Conservation (phyloP, 2,797 vertebrate species). For the Parambassis ranga region DNA sequence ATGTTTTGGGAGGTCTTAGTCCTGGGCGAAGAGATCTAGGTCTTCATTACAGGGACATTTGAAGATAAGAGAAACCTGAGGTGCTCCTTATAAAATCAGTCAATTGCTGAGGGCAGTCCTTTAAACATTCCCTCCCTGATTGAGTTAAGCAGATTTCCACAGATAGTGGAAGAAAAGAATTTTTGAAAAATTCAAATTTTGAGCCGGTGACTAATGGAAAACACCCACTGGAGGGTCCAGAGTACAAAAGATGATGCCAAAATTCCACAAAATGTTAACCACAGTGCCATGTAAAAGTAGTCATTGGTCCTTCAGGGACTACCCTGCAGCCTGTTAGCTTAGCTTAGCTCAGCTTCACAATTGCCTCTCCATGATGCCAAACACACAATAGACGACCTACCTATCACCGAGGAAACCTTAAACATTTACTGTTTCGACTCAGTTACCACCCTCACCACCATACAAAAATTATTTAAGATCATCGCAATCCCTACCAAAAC, state of each 20-base stretch:
- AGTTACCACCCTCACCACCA: not conserved
- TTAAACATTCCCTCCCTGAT: slow-evolving; percentile 12
- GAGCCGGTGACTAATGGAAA: too few species aligned
- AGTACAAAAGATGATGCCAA: too few species aligned
- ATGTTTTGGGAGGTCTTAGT: slow-evolving; percentile 30
- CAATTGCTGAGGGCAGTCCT: slow-evolving; percentile 35
- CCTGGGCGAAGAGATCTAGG: slow-evolving; percentile 27
- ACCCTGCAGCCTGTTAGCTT: not conserved
- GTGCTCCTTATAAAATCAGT: slow-evolving; percentile 26
- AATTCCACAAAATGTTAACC: too few species aligned
- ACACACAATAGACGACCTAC: too few species aligned
- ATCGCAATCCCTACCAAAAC: slow-evolving; percentile 13
- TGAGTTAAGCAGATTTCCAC: slow-evolving; percentile 29
- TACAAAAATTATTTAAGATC: slow-evolving; percentile 12
- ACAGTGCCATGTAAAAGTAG: too few species aligned
- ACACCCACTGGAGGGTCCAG: too few species aligned
- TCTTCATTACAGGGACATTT: slow-evolving; percentile 30
- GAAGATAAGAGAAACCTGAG: slow-evolving; percentile 43
- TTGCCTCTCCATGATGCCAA: too few species aligned
- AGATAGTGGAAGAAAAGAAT: not conserved
- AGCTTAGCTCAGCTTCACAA: too few species aligned
- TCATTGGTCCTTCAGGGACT: not conserved
- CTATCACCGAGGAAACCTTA: too few species aligned
- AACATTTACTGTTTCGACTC: slow-evolving; percentile 7
- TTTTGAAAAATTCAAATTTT: too few species aligned